Conservation (phyloP, 2,797 vertebrate genomes). For the Aplochiton taeniatus region DNA sequence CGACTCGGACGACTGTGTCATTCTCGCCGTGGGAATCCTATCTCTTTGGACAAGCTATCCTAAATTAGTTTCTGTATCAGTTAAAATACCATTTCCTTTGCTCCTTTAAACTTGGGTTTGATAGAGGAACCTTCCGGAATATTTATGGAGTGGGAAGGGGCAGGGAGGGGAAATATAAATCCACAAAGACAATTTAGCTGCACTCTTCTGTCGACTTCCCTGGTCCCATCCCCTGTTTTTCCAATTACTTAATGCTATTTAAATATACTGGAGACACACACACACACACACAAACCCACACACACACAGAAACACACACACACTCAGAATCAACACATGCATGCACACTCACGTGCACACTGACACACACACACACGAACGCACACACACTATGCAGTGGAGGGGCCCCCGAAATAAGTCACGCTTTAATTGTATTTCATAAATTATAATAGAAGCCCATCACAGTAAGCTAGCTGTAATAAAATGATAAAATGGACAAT, state of each 20-base stretch:
- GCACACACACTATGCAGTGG: constrained; percentile 42
- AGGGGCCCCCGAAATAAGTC: constrained; percentile 66
- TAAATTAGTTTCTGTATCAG: constrained; percentile 63
- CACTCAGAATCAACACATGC: not conserved
- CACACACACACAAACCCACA: constrained; percentile 24
- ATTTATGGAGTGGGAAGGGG: constrained; percentile 40
- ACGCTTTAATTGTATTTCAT: constrained; percentile 77
- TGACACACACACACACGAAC: constrained; percentile 9
- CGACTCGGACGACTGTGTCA: constrained; percentile 35
- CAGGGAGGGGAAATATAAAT: constrained; percentile 35
- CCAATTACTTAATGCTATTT: constrained; percentile 74
- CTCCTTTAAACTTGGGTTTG: constrained; percentile 42
- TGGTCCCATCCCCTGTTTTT: constrained; percentile 56
- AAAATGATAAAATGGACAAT: constrained; percentile 78
- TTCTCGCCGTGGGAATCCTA: constrained; percentile 43
- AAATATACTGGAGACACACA: constrained; percentile 56
- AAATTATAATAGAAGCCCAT: constrained; percentile 73
- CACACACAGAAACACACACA: constrained; percentile 15
- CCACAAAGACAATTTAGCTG: constrained; percentile 58
- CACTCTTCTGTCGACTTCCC: constrained; percentile 38
- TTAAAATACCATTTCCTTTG: constrained; percentile 45
- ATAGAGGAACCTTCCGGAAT: constrained; percentile 48
- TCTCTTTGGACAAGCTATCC: constrained; percentile 44
- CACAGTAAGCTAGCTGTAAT: constrained; percentile 71
- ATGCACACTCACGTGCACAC: not conserved